A percentile compares a stretch with the other conserved stretches of the same genome.
phyloP scores from a whole-genome alignment of 2,888 invertebrate genomes.

The Tolmerus cingulatus region DNA sequence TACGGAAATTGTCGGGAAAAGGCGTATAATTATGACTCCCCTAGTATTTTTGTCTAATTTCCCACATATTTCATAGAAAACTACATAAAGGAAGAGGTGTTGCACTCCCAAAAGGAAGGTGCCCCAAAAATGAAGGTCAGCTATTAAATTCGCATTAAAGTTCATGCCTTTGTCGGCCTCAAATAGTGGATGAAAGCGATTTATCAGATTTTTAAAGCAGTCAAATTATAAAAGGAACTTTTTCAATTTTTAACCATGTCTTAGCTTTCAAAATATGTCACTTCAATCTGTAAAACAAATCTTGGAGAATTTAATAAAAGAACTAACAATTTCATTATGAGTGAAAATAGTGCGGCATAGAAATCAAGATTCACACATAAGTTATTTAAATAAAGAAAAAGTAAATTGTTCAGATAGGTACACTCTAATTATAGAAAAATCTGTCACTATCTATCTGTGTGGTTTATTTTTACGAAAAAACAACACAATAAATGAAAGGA shows the following conservation, averaged over 20 bases:
- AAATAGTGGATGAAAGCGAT: background rate
- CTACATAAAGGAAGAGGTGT: background rate
- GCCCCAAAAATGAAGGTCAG: background rate
- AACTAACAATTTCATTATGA: background rate
- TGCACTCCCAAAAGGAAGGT: background rate
- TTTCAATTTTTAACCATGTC: background rate
- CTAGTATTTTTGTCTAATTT: background rate
- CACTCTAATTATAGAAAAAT: background rate
- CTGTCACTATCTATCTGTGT: background rate
- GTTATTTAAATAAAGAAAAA: background rate
- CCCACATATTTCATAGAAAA: background rate
- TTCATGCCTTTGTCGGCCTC: background rate
- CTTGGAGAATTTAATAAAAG: background rate
- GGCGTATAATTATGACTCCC: constrained; percentile 10
- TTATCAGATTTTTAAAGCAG: background rate
- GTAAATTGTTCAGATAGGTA: background rate
- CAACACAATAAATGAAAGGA: background rate
- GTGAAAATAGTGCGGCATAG: too few relatives aligned
- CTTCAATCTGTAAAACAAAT: background rate
- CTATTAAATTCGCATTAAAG: background rate
- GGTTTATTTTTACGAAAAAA: background rate
- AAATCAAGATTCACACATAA: background rate
- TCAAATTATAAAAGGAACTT: background rate
- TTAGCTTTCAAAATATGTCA: background rate
- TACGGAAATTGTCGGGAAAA: constrained; percentile 13